A percentile compares a stretch with the other conserved stretches of the same genome.
phyloP scores from a whole-genome alignment of 2,113 vertebrate genomes.

The Electrona antarctica region DNA sequence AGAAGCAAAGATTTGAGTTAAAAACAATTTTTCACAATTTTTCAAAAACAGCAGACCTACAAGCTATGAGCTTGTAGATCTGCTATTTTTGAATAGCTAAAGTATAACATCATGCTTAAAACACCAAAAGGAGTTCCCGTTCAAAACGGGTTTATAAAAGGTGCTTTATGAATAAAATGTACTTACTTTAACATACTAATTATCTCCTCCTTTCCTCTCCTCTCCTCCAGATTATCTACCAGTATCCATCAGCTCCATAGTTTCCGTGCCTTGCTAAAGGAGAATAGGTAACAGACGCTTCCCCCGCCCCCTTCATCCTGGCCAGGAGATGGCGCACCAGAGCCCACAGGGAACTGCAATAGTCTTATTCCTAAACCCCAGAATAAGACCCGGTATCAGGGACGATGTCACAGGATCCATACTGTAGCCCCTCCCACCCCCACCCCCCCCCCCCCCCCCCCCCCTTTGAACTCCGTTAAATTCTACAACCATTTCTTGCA shows the following conservation, averaged over 20 bases:
- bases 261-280: slow-evolving; percentile 88
- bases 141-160: no score
- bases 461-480: no score
- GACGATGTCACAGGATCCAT: slow-evolving; percentile 67
- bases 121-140: no score
- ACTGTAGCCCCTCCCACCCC: slow-evolving; percentile 4
- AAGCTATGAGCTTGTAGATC: no score
- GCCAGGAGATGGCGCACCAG: slow-evolving; percentile 44
- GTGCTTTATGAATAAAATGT: no score
- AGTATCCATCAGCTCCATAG: slow-evolving; percentile 92
- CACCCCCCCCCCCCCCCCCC: neutral
- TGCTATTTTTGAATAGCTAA: no score
- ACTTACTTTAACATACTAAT: neutral
- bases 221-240: slow-evolving; percentile 86
- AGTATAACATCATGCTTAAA: no score
- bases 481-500: neutral
- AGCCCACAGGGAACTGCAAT: slow-evolving; percentile 58
- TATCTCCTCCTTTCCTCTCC: neutral
- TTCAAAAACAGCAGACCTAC: no score
- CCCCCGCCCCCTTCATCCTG: neutral
- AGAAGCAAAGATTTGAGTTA: no score
- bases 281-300: slow-evolving; percentile 86
- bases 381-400: slow-evolving; percentile 70
- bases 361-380: slow-evolving; percentile 59
- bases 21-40: no score